Evolutionary conservation across 2,888 invertebrate species (phyloP), one percentile per base, ranked within the genome.

Genomic region (Chloroclysta siterata): DNA sequence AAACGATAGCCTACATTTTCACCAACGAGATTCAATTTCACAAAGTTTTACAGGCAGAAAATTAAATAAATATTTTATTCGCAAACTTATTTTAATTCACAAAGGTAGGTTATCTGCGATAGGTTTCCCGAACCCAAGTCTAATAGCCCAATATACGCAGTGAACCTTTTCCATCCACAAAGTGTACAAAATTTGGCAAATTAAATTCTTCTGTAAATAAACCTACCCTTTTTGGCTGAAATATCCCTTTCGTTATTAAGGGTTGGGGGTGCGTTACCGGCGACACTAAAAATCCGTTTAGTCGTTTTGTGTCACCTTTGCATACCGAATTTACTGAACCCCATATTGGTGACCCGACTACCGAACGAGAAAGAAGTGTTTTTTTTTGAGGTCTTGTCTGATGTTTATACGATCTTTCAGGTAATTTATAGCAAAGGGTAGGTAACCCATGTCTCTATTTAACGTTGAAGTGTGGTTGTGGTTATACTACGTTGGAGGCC

Each of bases 171-270:
- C 57, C 44, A 14, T 33, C 51, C 53, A 47, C 57, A 61, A 51
- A 58, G 50, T 57, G 60, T 65, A 65, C 15, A 47, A 60, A 65
- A 60, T 65, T 64, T 50, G 17, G 52, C 57, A 65, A 65, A 65
- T 61, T 61, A 65, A 65, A 65, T 65, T 65, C 57, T 61, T 64
- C 57, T 61, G 51, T 51, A 58, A 58, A 62, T 62, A 62, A 62
- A 53, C 52, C 17, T 42, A 62, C 62, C 62, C 62, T 57, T 56
- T 53, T 62, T 17, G 54, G 29, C 15, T 48, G 48, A 56, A 62
- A 53, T 62, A 62, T 48, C 47, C 62, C 52, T 53, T 53, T 56
- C 56, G 56, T 46, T 52, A 62, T 53, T 56, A 56, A 33, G 33
- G 55, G 36, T 42, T 47, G 13, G 52, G 56, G 53, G 52, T 52